Base-by-base conservation (phyloP, 2,113 vertebrate genomes). In the Varanus salvator region DNA sequence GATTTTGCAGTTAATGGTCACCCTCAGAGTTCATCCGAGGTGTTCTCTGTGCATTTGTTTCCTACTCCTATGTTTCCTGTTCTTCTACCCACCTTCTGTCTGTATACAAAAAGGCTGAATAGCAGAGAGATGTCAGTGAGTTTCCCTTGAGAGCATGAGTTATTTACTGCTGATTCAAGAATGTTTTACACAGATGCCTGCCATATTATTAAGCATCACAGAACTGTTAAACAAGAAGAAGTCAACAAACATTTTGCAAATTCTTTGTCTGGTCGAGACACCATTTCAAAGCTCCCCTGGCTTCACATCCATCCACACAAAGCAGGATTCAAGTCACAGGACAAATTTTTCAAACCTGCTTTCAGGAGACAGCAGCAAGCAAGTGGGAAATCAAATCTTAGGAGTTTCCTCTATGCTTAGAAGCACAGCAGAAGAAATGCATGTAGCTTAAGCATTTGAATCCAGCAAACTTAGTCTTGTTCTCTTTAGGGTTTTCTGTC, bases 331-430 rank as follows among this genome's bases (percentile, higher is more conserved):
- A 95, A 76, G 90, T 87, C 77, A 89, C 88, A 94, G 31, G 69
- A 90, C 78, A 68, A 94, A 93, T 77, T 77, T 92, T 93, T 89
- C 91, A 68, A 90, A 84, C 60, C 23, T 38, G 31, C 84, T 78
- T 92, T 81, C 75, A 85, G 92, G 81, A 80, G 87, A 94, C 89
- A 93, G 25, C 80, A 93, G 93, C 83, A 93, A 94, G 85, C 54
- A 1, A 86, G 1, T 29, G 1, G 15, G 81, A 91, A 90, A 64
- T 83, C 54, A 89, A 34, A 0, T 0, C 87, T 12, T n/a, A 76
- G 11, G 77, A 57, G 27, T 6, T 31, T 57, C 80, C 90, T 57
- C 82, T 91, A 83, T 82, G 88, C 6, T 0, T 68, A 34, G 8
- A 90, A 91, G 89, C 72, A 89, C 66, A 57, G 80, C 44, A 87